A percentile compares a stretch with the other conserved stretches of the same genome.
phyloP scores from a whole-genome alignment of 2,888 invertebrate genomes.

The Acrobasis suavella region DNA sequence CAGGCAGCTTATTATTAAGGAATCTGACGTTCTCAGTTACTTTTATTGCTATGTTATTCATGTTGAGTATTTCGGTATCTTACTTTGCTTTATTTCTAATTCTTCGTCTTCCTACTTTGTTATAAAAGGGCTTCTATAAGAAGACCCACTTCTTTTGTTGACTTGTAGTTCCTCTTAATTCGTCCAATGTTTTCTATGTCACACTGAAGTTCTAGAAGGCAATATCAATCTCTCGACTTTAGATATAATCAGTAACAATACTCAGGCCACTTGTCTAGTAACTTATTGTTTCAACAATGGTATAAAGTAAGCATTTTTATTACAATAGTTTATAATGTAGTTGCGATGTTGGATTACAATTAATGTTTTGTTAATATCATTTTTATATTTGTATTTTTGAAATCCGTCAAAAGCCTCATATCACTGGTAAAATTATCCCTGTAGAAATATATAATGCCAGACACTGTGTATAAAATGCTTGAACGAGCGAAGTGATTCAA shows the following conservation, averaged over 20 bases:
- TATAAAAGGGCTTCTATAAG: background rate
- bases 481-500: background rate
- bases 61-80: too few relatives aligned
- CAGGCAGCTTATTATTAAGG: too few relatives aligned
- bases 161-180: background rate
- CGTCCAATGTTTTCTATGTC: background rate
- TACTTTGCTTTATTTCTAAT: background rate
- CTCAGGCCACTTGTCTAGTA: slow-evolving; percentile 31
- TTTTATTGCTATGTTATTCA: too few relatives aligned
- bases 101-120: background rate
- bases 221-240: slow-evolving; percentile 12
- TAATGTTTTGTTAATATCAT: slow-evolving; percentile 19
- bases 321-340: slow-evolving; percentile 22
- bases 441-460: background rate
- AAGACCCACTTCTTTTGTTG: background rate
- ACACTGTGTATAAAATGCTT: slow-evolving; percentile 24
- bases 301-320: slow-evolving; percentile 26
- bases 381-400: slow-evolving; percentile 22
- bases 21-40: too few relatives aligned
- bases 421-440: slow-evolving; percentile 19
- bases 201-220: slow-evolving; percentile 13
- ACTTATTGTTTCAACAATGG: slow-evolving; percentile 35
- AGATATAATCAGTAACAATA: slow-evolving; percentile 28
- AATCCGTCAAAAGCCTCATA: slow-evolving; percentile 12
- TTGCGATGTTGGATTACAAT: slow-evolving; percentile 15